Conservation (phyloP, 1,140 invertebrate species). For the Drosophila leontia region DNA sequence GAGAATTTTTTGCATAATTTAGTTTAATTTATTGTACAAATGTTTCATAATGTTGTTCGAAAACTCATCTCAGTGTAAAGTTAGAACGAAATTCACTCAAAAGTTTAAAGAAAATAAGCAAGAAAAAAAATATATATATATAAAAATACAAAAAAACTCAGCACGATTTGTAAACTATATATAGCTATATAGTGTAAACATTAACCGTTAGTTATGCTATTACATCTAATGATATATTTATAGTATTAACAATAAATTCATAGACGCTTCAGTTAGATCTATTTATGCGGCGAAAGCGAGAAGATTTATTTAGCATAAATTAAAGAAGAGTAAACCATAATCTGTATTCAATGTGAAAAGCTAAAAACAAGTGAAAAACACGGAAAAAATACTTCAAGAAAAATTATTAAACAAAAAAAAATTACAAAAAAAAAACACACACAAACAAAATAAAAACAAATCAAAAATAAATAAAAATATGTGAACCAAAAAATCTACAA, state of each 20-base stretch:
- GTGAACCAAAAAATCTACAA: constrained; percentile 57
- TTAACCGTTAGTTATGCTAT: constrained; percentile 67
- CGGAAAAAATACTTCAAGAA: constrained; percentile 55
- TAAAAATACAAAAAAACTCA: constrained; percentile 33
- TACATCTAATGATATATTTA: constrained; percentile 65
- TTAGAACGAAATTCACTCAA: constrained; percentile 60
- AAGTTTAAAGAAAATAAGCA: constrained; percentile 26
- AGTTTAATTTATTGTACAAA: constrained; percentile 75
- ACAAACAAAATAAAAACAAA: constrained; percentile 43
- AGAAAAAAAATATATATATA: constrained; percentile 27
- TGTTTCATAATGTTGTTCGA: constrained; percentile 73
- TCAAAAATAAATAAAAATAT: constrained; percentile 72
- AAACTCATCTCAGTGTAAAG: constrained; percentile 83
- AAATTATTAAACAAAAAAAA: constrained; percentile 45
- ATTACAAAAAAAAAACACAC: constrained; percentile 26
- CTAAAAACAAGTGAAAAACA: constrained; percentile 38
- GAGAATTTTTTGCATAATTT: constrained; percentile 58
- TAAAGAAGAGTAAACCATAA: constrained; percentile 51
- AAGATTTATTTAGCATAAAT: constrained; percentile 56
- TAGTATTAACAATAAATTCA: constrained; percentile 80
- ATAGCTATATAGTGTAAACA: constrained; percentile 54
- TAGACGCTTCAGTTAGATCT: constrained; percentile 81
- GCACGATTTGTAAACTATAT: constrained; percentile 63
- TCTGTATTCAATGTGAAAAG: constrained; percentile 67
- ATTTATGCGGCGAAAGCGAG: constrained; percentile 62